Base-by-base conservation (phyloP, 2,888 invertebrate species). In the Chaetogeoica ovagalla region DNA sequence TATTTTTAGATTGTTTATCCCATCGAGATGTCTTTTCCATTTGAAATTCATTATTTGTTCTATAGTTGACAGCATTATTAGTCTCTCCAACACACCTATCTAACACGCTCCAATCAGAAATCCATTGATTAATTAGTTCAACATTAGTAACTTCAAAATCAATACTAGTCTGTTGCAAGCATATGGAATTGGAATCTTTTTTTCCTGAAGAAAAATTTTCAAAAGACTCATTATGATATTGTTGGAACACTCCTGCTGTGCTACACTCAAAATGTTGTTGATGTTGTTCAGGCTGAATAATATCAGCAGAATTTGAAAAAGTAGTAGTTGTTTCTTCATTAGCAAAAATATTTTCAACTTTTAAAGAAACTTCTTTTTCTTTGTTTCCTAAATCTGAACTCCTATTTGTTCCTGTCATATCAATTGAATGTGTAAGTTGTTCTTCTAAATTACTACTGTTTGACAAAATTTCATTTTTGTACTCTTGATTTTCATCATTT, bases 11-110 rank as follows among this genome's bases (percentile, higher is more conserved):
- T 62, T 30, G 60, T 62, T 60, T 37, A n/a, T 77, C 69, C 77
- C 77, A 77, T 23, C 69, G 77, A 37, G 77, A 77, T 62, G 52
- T 70, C 11, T 68, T 76, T 48, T 69, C 62, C 3, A 13, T 15
- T 52, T 52, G 11, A 19, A 43, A 57, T 15, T 43, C 15, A 9
- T 9, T 30, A 59, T 43, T 5, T 8, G 5, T 43, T 59, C 19
- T 15, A 30, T 7, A 43, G n/a, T 15, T n/a, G 19, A 4, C 19
- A 9, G 37, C 17, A 48, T 55, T 52, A 60, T 70, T 39, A n/a
- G 43, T 23, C 37, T 69, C 19, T n/a, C 17, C 52, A 60, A 70
- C 37, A 0, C 59, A 59, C 9, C 37, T 21, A 21, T 60, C 52
- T 2, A 69, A 52, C 37, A 52, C 37, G 1, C 11, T 62, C 77